Evolutionary conservation across 2,113 vertebrate species (phyloP).

Genomic region (Nymphicus hollandicus): DNA sequence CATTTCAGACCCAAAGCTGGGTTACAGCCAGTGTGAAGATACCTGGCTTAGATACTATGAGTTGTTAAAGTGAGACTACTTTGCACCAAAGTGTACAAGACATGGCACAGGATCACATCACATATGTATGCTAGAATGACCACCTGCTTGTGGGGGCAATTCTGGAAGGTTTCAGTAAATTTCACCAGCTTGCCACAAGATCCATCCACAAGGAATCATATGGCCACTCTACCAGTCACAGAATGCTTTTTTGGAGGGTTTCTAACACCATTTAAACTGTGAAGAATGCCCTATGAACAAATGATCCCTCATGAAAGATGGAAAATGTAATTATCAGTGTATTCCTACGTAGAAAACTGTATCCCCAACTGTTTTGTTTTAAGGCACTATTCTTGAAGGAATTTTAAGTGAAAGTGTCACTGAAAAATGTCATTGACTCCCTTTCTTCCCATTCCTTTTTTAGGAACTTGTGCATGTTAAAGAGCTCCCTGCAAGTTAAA

Average conservation of each 20-base stretch:
- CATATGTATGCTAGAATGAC: rapidly evolving
- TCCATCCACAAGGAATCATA: not conserved
- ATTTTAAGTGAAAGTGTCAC: not conserved
- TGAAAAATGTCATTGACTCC: not conserved
- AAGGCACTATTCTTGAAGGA: not conserved
- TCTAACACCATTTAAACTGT: not conserved
- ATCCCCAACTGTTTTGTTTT: not conserved
- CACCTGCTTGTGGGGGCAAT: not conserved
- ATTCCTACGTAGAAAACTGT: not conserved
- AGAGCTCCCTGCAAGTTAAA: not conserved
- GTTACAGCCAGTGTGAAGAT: not conserved
- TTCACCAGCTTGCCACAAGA: not conserved
- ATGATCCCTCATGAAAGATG: not conserved
- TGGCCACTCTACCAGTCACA: not conserved
- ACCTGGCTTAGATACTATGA: not conserved
- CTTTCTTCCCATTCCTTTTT: not conserved
- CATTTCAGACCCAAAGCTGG: not conserved
- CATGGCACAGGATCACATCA: not conserved
- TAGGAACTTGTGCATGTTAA: not conserved
- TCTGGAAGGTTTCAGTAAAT: not conserved
- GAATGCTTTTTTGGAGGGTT: not conserved
- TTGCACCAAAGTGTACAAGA: not conserved
- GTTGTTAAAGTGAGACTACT: not conserved
- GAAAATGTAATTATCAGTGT: not conserved
- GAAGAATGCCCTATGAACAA: not conserved